Evolutionary conservation across 2,113 vertebrate genomes (phyloP).

Genomic region (Ophiodon elongatus): DNA sequence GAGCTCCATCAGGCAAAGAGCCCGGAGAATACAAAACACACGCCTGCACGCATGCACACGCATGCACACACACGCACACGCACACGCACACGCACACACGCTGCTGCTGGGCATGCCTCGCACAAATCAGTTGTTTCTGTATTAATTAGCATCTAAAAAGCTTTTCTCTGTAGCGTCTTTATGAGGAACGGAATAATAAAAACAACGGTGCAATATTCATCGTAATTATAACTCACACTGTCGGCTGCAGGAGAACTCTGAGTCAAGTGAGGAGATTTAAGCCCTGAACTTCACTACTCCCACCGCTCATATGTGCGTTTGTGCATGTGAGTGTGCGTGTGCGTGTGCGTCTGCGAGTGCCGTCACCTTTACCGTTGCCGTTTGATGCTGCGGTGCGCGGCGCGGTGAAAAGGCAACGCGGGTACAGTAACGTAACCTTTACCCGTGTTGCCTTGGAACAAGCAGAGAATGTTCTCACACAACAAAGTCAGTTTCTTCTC

Average conservation of each 20-base stretch:
- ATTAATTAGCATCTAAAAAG: slow-evolving; percentile 75
- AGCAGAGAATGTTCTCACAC: neutral
- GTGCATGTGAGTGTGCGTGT: neutral
- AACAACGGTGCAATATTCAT: slow-evolving; percentile 50
- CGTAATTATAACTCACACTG: slow-evolving; percentile 19
- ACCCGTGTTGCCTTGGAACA: slow-evolving; percentile 1
- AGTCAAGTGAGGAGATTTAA: slow-evolving; percentile 28
- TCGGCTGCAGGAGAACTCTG: slow-evolving; percentile 8
- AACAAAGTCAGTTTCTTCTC: neutral
- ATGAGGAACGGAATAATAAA: slow-evolving; percentile 60
- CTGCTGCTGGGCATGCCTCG: slow-evolving; percentile 55
- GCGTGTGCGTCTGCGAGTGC: neutral
- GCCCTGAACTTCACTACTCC: slow-evolving; percentile 33
- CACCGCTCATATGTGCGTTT: slow-evolving; percentile 11
- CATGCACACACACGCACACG: slow-evolving; percentile 17
- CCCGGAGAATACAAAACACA: slow-evolving; percentile 58
- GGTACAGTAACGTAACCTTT: neutral
- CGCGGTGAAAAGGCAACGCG: neutral
- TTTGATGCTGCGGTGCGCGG: neutral
- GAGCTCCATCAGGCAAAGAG: slow-evolving; percentile 67
- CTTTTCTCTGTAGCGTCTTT: slow-evolving; percentile 39
- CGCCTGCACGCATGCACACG: slow-evolving; percentile 18
- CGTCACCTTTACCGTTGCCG: neutral
- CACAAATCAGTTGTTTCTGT: slow-evolving; percentile 62
- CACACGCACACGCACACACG: slow-evolving; percentile 19